Base-by-base conservation (phyloP, 2,797 vertebrate species). In the Garrulus glandarius region DNA sequence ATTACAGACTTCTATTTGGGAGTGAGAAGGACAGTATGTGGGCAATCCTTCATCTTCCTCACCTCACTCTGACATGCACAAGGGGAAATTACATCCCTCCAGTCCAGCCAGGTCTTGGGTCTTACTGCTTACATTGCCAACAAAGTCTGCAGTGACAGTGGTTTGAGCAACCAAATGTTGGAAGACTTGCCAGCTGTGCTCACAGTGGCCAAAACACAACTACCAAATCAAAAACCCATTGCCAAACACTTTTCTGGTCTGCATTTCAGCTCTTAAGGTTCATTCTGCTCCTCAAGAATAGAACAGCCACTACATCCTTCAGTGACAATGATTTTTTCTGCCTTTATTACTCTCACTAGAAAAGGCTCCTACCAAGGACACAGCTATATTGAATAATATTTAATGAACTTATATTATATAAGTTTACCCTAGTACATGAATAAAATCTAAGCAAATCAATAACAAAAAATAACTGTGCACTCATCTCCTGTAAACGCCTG, bases 251-350 rank as follows among this genome's bases (percentile, higher is more conserved):
- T 56, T 52, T 32, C 60, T 65, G 29, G 30, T 74, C 75, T 57
- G 47, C 49, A 67, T 87, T 87, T 93, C 88, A 91, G 64, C 43
- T 85, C 26, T 61, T 39, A 36, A 10, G 5, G 30, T 74, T 87
- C 46, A 61, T 57, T 89, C 52, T 1, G 1, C 64, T 69, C 52
- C 69, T 91, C 50, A 84, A 86, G 43, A 84, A 57, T 43, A 75
- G n/a, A 89, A 11, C 27, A 94, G 75, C 30, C 36, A 71, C 50
- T 53, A 78, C 4, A 65, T 43, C 39, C 14, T 71, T 85, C 63
- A 84, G 22, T 89, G 79, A 91, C 94, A 90, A 76, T 92, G 83
- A 96, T 93, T 94, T 94, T 93, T 94, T 88, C 69, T 84, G 32
- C 74, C 29, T 88, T 94, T 88, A 96, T 93, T 93, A 84, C 53